phyloP scores from a whole-genome alignment of 2,888 invertebrate species.

The Dolomedes plantarius region DNA sequence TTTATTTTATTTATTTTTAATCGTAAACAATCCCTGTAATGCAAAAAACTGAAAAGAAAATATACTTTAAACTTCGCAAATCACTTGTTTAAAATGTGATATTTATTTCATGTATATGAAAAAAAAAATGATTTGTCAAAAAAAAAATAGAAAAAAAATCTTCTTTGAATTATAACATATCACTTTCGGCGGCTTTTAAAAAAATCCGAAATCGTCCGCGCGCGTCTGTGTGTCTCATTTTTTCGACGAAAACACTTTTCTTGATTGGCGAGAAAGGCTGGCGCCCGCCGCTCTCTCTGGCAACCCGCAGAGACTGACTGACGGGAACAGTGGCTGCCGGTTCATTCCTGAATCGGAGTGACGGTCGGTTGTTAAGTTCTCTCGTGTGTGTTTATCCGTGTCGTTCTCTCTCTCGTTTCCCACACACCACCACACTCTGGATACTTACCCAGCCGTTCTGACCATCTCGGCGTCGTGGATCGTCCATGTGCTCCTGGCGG shows the following conservation, averaged over 20 bases:
- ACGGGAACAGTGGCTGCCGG: conserved; percentile 25
- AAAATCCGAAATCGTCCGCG: too few relatives aligned
- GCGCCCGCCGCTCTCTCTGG: not conserved
- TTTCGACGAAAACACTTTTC: too few relatives aligned
- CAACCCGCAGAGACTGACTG: conserved; percentile 32
- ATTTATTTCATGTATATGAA: too few relatives aligned
- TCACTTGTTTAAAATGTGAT: too few relatives aligned
- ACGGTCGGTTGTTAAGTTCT: not conserved
- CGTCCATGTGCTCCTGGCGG: not conserved
- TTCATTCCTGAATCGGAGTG: conserved; percentile 22
- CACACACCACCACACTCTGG: not conserved
- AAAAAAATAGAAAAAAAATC: too few relatives aligned
- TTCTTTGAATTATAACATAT: not conserved
- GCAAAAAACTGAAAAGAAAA: too few relatives aligned
- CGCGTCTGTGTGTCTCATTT: too few relatives aligned
- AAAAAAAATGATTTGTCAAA: too few relatives aligned
- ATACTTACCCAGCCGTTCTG: not conserved
- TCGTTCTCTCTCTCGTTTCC: not conserved
- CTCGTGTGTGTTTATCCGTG: not conserved
- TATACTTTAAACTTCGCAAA: too few relatives aligned
- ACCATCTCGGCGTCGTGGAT: not conserved
- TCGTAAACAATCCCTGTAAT: too few relatives aligned
- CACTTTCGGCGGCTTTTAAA: not conserved
- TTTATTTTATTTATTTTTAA: too few relatives aligned
- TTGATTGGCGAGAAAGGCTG: conserved; percentile 24